phyloP scores from a whole-genome alignment of 1,140 invertebrate species.

The Caerostris darwini region DNA sequence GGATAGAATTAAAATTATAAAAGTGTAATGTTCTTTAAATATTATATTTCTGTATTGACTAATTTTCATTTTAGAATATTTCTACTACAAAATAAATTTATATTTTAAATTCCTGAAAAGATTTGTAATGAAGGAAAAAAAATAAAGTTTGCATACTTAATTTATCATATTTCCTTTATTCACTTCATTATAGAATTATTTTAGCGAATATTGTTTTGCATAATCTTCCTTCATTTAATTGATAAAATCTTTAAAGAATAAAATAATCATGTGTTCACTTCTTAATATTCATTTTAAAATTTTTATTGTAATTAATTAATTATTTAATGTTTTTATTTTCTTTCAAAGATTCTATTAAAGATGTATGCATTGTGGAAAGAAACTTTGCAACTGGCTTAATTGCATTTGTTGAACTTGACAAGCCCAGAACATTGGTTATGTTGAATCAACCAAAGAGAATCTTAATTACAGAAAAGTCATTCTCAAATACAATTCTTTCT shows the following conservation, averaged over 20 bases:
- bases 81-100: too few species aligned
- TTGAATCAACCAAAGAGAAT: slow-evolving; percentile 99
- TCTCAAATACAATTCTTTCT: slow-evolving; percentile 97
- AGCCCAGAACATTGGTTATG: slow-evolving; percentile 96
- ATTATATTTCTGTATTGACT: too few species aligned
- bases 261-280: too few species aligned
- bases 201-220: neutral
- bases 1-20: too few species aligned
- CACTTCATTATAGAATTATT: too few species aligned
- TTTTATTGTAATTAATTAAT: neutral
- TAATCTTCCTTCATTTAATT: neutral
- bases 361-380: slow-evolving; percentile 96
- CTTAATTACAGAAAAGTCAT: slow-evolving; percentile 99
- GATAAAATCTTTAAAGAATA: too few species aligned
- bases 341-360: slow-evolving; percentile 87
- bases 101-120: too few species aligned
- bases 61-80: too few species aligned
- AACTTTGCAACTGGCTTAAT: slow-evolving; percentile 98
- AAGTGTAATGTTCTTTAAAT: too few species aligned
- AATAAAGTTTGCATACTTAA: too few species aligned
- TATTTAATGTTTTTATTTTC: neutral
- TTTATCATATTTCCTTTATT: too few species aligned
- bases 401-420: slow-evolving; percentile 94
- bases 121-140: too few species aligned
- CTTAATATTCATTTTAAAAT: neutral